Evolutionary conservation across 2,888 invertebrate genomes (phyloP).

Genomic region (Cephus runcator): DNA sequence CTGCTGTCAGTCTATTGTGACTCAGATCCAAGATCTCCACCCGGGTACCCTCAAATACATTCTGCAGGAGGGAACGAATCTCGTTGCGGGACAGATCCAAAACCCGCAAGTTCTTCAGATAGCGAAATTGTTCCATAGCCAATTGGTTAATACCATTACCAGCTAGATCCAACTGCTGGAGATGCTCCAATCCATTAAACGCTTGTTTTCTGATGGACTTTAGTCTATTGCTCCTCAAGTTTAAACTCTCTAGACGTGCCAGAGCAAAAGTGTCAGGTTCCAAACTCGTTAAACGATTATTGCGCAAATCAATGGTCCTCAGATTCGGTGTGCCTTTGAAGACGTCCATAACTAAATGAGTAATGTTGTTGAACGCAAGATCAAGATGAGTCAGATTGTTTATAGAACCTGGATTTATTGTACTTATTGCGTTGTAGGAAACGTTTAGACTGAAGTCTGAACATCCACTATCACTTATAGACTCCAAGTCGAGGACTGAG

Average conservation of each 20-base stretch:
- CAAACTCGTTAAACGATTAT: constrained; percentile 82
- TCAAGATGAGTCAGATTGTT: constrained; percentile 85
- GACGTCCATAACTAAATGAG: constrained; percentile 73
- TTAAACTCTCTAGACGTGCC: constrained; percentile 74
- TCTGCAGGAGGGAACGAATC: constrained; percentile 78
- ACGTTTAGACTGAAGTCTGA: constrained; percentile 79
- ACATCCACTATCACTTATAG: constrained; percentile 59
- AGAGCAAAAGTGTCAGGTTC: constrained; percentile 82
- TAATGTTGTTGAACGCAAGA: constrained; percentile 85
- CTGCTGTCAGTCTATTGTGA: constrained; percentile 80
- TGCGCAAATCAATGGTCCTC: constrained; percentile 82
- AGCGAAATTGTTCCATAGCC: constrained; percentile 83
- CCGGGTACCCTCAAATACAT: constrained; percentile 82
- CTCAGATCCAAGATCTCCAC: constrained; percentile 85
- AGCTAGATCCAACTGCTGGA: constrained; percentile 84
- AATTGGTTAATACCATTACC: constrained; percentile 81
- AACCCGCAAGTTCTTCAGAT: constrained; percentile 78
- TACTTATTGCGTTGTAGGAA: constrained; percentile 80
- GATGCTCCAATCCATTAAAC: constrained; percentile 78
- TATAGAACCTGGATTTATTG: constrained; percentile 68
- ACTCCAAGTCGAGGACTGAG: constrained; percentile 68
- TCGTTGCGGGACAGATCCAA: constrained; percentile 79
- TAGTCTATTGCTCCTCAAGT: constrained; percentile 80
- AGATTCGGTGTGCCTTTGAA: constrained; percentile 80
- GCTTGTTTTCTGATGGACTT: constrained; percentile 78